Conservation (phyloP, 2,797 vertebrate species). For the Notamacropus eugenii region DNA sequence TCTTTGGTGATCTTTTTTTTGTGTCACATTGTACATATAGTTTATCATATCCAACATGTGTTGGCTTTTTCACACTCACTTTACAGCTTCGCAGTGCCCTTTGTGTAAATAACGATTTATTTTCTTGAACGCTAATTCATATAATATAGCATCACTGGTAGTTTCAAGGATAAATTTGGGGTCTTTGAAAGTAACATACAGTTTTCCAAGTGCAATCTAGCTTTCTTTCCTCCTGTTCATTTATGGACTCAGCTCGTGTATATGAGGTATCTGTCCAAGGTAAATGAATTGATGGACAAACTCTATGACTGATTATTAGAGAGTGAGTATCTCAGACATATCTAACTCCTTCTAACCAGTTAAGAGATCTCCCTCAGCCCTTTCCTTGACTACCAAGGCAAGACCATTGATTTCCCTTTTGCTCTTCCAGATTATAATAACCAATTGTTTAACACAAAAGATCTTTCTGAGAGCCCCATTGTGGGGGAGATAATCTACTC, state of each 20-base stretch:
- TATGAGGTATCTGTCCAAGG: background rate
- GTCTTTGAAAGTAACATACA: background rate
- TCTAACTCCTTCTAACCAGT: background rate
- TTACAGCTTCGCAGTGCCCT: background rate
- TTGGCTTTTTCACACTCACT: background rate
- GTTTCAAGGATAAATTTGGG: background rate
- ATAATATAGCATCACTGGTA: background rate
- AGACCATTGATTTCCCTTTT: background rate
- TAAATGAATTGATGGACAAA: background rate
- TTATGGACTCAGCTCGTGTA: background rate
- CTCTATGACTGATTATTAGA: background rate
- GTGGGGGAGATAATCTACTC: background rate
- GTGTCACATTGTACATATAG: background rate
- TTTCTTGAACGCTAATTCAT: background rate
- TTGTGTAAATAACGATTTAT: background rate
- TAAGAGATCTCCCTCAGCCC: background rate
- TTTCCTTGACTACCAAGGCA: background rate
- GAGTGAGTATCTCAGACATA: background rate
- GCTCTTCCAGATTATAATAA: background rate
- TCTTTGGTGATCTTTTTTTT: background rate
- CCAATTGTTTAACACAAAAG: background rate
- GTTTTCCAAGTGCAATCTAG: background rate
- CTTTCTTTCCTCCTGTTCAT: background rate
- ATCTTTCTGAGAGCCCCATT: background rate
- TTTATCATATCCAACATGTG: background rate